Percentiles rank a stretch among this genome's conserved stretches.
These are phyloP conservation scores for Trichogramma pretiosum DNA, from an alignment of 1,140 invertebrate species.

Conservation along the genomic window DNA sequence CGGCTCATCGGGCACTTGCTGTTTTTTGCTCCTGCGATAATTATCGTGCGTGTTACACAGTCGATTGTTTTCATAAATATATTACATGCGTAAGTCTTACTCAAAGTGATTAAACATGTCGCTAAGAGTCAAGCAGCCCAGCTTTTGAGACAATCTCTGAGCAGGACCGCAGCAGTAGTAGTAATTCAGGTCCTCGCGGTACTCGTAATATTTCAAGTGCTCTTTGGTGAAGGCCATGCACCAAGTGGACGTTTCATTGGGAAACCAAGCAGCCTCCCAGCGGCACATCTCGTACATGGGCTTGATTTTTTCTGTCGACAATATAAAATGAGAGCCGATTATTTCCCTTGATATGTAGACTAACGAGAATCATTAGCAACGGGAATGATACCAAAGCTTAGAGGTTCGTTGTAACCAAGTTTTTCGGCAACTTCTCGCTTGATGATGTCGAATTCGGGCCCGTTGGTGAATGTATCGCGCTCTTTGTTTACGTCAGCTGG, in stretches of 20 bases:
- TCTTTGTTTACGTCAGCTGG: constrained; percentile 26
- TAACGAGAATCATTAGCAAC: neutral
- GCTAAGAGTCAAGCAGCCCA: constrained; percentile 65
- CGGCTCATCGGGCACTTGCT: too few species aligned
- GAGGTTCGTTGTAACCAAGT: constrained; percentile 31
- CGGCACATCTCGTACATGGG: constrained; percentile 65
- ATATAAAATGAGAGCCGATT: too few species aligned
- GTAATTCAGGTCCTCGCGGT: constrained; percentile 67
- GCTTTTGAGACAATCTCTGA: constrained; percentile 50
- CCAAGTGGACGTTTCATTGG: constrained; percentile 59
- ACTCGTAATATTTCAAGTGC: constrained; percentile 66
- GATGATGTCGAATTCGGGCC: constrained; percentile 33
- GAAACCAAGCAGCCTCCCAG: constrained; percentile 62
- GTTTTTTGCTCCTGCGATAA: too few species aligned
- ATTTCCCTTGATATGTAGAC: too few species aligned
- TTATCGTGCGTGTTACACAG: too few species aligned
- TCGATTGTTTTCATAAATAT: too few species aligned
- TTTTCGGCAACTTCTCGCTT: constrained; percentile 37
- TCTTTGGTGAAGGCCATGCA: constrained; percentile 62
- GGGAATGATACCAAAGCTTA: neutral
- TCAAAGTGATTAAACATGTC: constrained; percentile 65
- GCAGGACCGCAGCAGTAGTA: constrained; percentile 72
- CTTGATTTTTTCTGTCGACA: constrained; percentile 8
- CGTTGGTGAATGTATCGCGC: constrained; percentile 33
- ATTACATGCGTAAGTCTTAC: too few species aligned